These are phyloP conservation scores for Watersipora subatra DNA, from an alignment of 1,140 invertebrate species.

Conservation along the genomic window DNA sequence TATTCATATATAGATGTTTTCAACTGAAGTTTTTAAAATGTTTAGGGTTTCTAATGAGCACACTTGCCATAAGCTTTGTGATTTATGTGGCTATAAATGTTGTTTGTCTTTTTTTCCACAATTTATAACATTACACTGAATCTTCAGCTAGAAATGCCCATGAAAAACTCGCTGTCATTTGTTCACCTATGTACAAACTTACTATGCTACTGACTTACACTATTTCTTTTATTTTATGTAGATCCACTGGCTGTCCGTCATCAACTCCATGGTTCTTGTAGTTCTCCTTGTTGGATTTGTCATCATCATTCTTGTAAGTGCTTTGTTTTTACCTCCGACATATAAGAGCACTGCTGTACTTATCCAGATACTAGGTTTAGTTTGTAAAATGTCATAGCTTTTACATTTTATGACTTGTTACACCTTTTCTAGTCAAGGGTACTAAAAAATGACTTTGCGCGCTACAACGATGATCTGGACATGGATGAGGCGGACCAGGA, in stretches of 20 bases:
- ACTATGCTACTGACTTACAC: no score
- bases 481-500: constrained; percentile 40
- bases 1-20: no score
- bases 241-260: constrained; percentile 48
- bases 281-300: constrained; percentile 46
- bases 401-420: constrained; percentile 1
- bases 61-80: no score
- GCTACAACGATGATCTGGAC: constrained; percentile 42
- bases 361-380: constrained; percentile 1
- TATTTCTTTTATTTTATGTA: constrained; percentile 19
- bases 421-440: constrained; percentile 39
- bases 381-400: not conserved
- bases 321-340: no score
- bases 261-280: constrained; percentile 46
- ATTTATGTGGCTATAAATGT: no score
- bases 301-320: constrained; percentile 44
- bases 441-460: constrained; percentile 44
- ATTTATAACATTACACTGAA: no score
- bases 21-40: no score
- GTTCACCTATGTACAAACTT: no score
- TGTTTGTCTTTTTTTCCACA: no score
- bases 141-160: no score
- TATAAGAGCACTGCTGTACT: not conserved
- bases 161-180: no score
- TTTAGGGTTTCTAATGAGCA: no score